These are phyloP conservation scores for Aythya baeri DNA, from an alignment of 2,113 vertebrate genomes.

Conservation along the genomic window DNA sequence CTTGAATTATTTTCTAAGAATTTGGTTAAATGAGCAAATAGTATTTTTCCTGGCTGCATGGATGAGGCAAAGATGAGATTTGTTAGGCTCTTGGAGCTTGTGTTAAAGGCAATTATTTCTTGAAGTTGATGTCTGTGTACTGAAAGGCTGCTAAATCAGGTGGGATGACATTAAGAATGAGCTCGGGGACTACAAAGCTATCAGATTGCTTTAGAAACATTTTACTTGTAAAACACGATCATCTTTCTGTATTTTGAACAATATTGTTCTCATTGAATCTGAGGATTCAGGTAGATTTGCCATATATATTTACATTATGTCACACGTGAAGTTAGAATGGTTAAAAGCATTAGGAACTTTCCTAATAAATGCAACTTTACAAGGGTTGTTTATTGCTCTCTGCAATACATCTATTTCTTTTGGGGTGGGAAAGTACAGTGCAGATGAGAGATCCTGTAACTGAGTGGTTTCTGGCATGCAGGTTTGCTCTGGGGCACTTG, in stretches of 20 bases:
- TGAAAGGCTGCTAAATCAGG: background rate
- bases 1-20: background rate
- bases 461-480: background rate
- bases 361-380: background rate
- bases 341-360: conserved; percentile 4
- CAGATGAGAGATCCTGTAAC: background rate
- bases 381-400: background rate
- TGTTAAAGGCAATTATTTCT: background rate
- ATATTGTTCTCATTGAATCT: background rate
- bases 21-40: background rate
- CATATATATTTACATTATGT: background rate
- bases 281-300: background rate
- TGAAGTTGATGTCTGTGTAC: background rate
- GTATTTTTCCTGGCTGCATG: background rate
- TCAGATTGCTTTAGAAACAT: background rate
- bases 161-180: background rate
- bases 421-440: background rate
- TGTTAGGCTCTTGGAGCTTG: background rate
- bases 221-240: background rate
- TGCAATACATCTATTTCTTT: background rate
- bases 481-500: background rate
- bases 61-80: background rate
- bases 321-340: background rate
- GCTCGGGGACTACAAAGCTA: background rate
- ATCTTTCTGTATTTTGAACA: background rate